Conservation (phyloP, 2,888 invertebrate species). For the Sarcophaga variegata region DNA sequence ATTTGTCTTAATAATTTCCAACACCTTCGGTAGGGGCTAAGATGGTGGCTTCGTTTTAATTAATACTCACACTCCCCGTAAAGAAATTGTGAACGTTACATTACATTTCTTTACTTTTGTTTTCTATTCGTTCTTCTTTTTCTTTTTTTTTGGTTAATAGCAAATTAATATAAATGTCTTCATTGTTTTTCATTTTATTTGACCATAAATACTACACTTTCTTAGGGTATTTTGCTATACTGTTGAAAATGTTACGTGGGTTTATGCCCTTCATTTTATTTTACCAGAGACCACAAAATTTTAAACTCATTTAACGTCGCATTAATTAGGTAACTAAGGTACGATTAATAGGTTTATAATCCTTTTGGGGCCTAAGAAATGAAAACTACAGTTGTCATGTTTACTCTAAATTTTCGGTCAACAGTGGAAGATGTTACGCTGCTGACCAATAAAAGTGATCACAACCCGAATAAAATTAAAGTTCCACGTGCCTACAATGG, state of each 20-base stretch:
- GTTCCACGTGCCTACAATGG: too few species aligned
- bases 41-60: conserved; percentile 74
- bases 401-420: too few species aligned
- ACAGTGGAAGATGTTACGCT: too few species aligned
- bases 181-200: conserved; percentile 7
- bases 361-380: too few species aligned
- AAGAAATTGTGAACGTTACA: conserved; percentile 10
- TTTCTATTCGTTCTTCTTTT: conserved; percentile 7
- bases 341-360: too few species aligned
- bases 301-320: too few species aligned
- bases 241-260: neutral
- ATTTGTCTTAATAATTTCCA: conserved; percentile 80
- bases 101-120: conserved; percentile 15
- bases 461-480: too few species aligned
- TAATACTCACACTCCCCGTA: conserved; percentile 74
- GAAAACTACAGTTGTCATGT: too few species aligned
- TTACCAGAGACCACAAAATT: too few species aligned
- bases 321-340: too few species aligned
- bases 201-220: conserved; percentile 7
- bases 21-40: conserved; percentile 73
- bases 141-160: conserved; percentile 63
- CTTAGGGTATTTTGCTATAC: neutral
- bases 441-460: too few species aligned
- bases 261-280: neutral
- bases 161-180: conserved; percentile 79